Evolutionary conservation across 2,888 invertebrate genomes (phyloP).

Genomic region (Apamea sordens): DNA sequence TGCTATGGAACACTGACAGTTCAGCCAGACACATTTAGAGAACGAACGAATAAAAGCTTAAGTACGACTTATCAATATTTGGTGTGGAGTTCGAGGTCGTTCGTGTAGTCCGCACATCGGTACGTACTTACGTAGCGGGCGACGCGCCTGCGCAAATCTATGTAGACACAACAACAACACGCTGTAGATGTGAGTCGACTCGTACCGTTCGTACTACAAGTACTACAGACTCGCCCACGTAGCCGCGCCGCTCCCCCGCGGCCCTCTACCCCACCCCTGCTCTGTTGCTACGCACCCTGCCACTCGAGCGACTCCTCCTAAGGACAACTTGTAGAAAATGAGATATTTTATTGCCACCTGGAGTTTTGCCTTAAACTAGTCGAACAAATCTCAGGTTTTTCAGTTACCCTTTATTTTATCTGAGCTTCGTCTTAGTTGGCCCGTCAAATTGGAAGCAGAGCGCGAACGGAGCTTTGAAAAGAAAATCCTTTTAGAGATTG

Average conservation of each 20-base stretch:
- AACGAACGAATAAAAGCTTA: slow-evolving; percentile 66
- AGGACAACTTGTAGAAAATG: slow-evolving; percentile 75
- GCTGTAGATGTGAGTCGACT: slow-evolving; percentile 81
- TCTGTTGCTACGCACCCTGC: slow-evolving; percentile 82
- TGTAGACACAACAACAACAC: slow-evolving; percentile 88
- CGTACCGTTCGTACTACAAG: slow-evolving; percentile 82
- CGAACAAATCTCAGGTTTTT: slow-evolving; percentile 55
- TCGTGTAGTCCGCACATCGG: slow-evolving; percentile 69
- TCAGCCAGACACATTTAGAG: slow-evolving; percentile 58
- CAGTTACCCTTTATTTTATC: slow-evolving; percentile 42
- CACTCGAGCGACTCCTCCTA: slow-evolving; percentile 70
- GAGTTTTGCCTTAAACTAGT: slow-evolving; percentile 60
- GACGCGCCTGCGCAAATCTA: slow-evolving; percentile 84
- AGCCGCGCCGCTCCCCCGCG: slow-evolving; percentile 70
- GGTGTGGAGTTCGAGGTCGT: slow-evolving; percentile 82
- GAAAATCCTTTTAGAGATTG: slow-evolving; percentile 23
- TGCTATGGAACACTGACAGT: slow-evolving; percentile 34
- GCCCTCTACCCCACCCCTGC: slow-evolving; percentile 64
- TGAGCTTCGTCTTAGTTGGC: slow-evolving; percentile 28
- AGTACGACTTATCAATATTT: slow-evolving; percentile 73
- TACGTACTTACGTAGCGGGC: slow-evolving; percentile 61
- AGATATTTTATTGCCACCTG: slow-evolving; percentile 67
- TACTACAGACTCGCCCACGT: slow-evolving; percentile 91
- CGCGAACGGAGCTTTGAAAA: slow-evolving; percentile 17
- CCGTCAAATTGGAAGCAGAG: slow-evolving; percentile 50